phyloP scores from a whole-genome alignment of 2,888 invertebrate genomes.

The Eupeodes luniger region DNA sequence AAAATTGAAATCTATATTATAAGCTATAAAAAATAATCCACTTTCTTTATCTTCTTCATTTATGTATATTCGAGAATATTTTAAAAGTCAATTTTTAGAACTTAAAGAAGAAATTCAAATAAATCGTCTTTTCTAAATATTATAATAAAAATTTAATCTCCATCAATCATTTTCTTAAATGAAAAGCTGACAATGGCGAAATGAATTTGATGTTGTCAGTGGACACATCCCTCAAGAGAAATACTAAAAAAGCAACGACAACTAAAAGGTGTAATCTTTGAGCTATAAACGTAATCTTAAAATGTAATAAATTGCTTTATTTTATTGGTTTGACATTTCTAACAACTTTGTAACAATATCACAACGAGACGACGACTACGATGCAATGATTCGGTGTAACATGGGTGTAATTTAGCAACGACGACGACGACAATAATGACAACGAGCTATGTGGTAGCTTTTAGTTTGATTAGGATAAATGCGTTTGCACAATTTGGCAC shows the following conservation, averaged over 20 bases:
- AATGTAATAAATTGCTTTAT: constrained; percentile 14
- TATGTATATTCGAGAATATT: no score
- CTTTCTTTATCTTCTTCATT: no score
- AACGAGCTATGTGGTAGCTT: neutral
- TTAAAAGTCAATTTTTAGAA: neutral
- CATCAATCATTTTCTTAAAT: constrained; percentile 28
- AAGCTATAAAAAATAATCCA: no score
- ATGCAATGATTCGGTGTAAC: no score
- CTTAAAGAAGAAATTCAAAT: neutral
- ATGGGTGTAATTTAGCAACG: no score
- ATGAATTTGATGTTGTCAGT: neutral
- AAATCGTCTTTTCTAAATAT: neutral
- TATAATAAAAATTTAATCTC: constrained; percentile 5
- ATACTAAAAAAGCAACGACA: neutral
- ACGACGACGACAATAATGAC: neutral
- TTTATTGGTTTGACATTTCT: constrained; percentile 19
- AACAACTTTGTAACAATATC: constrained; percentile 1
- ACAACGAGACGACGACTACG: no score
- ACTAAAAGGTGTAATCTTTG: neutral
- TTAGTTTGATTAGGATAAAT: constrained; percentile 11
- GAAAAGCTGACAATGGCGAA: constrained; percentile 5
- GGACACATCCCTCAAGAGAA: neutral
- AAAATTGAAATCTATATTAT: no score
- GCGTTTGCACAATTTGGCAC: constrained; percentile 8
- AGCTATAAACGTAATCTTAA: constrained; percentile 4